Evolutionary conservation across 2,888 invertebrate species (phyloP), one percentile per base, ranked within the genome.

Genomic region (Cataglyphis livida): DNA sequence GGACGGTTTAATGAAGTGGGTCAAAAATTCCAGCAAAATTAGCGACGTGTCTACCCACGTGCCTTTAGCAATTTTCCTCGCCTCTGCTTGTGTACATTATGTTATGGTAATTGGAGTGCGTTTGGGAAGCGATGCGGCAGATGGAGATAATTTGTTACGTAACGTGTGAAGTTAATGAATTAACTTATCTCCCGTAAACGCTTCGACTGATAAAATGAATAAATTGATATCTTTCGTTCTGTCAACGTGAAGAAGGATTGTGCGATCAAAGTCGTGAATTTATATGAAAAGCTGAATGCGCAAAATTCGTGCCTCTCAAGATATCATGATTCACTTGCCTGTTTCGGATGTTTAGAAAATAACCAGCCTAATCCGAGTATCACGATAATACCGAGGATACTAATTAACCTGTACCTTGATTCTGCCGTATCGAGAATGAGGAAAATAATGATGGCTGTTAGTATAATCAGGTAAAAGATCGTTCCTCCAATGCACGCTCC

Each of bases 381-480:
- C 15, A 96, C 93, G 0, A 95, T 87, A 1, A 98, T 95, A 0
- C 98, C 98, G 5, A 96, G 90, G 12, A 97, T 92, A 0, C 98
- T 97, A 74, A 96, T 95, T 66, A 98, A 95, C 85, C 98, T 95
- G 68, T 95, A 94, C 51, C 92, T 91, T 9, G 93, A 93, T 0
- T 96, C 95, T 73, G 93, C 91, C 0, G 97, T 96, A 93, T 98
- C 98, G 78, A 96, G 92, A 85, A 95, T 95, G 0, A 98, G 94
- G 92, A 96, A 97, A 0, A 95, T 90, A 0, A 95, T 93, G 1
- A 97, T 95, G 0, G 94, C 95, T 0, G 91, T 93, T 4, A 97
- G 61, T 2, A 97, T 81, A 0, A 93, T 88, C 0, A 95, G 32
- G 62, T 95, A 95, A 73, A 96, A 89, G 59, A 79, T 73, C 6